Conservation (phyloP, 2,888 invertebrate genomes). For the Drosophila greeni region DNA sequence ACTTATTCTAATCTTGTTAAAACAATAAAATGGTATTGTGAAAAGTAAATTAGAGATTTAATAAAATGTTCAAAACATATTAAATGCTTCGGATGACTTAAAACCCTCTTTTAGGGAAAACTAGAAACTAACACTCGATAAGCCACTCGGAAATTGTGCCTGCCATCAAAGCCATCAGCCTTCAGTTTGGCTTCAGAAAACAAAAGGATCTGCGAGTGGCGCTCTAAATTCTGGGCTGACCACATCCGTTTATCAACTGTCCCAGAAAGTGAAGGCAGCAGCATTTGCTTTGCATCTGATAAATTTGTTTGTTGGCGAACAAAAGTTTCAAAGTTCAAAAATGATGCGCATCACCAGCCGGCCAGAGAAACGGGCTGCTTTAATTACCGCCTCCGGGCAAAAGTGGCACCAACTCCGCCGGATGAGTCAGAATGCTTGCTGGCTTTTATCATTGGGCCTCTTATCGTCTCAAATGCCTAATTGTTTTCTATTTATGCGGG, state of each 20-base stretch:
- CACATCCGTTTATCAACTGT: slow-evolving; percentile 32
- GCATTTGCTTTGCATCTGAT: slow-evolving; percentile 61
- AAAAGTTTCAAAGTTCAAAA: slow-evolving; percentile 61
- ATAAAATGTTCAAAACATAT: neutral
- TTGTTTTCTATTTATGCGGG: slow-evolving; percentile 70
- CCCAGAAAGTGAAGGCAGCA: slow-evolving; percentile 20
- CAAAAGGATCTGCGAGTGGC: slow-evolving; percentile 16
- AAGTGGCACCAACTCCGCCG: slow-evolving; percentile 27
- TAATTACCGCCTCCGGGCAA: slow-evolving; percentile 52
- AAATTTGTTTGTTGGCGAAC: slow-evolving; percentile 42
- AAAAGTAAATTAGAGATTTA: neutral
- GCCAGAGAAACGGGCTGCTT: slow-evolving; percentile 36
- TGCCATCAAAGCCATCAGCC: slow-evolving; percentile 13
- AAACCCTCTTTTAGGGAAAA: neutral
- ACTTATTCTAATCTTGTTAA: neutral
- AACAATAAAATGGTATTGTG: neutral
- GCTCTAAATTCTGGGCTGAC: slow-evolving; percentile 24
- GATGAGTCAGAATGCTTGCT: slow-evolving; percentile 57
- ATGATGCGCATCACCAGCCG: slow-evolving; percentile 57
- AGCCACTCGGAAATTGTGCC: slow-evolving; percentile 16
- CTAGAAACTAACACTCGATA: slow-evolving; percentile 2
- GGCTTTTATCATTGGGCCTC: slow-evolving; percentile 56
- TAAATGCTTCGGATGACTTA: neutral
- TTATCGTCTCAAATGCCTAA: slow-evolving; percentile 66
- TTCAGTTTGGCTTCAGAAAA: slow-evolving; percentile 14